These are phyloP conservation scores for Fringilla coelebs DNA, from an alignment of 2,797 vertebrate genomes.

Conservation along the genomic window DNA sequence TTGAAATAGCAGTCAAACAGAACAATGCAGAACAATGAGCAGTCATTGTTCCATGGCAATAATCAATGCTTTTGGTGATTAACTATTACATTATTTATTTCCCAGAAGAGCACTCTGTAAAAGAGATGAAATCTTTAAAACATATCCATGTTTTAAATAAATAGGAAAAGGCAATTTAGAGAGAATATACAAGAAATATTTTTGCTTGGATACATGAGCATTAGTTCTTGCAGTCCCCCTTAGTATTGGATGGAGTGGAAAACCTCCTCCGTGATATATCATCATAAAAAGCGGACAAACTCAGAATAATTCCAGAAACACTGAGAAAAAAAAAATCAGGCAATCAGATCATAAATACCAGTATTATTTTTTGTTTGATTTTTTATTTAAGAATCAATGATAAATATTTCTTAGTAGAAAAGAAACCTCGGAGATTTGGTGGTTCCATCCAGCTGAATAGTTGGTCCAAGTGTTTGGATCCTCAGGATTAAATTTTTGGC, in stretches of 20 bases:
- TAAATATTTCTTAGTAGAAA: background rate
- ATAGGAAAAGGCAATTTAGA: background rate
- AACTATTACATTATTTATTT: background rate
- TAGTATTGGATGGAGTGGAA: background rate
- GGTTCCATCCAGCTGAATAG: background rate
- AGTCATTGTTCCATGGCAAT: background rate
- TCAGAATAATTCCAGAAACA: background rate
- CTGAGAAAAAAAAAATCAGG: background rate
- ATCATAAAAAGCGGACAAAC: background rate
- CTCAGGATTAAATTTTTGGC: background rate
- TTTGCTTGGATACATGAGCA: background rate
- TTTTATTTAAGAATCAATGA: background rate
- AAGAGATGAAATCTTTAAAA: background rate
- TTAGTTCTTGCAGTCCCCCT: background rate
- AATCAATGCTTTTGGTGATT: background rate
- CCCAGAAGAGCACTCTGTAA: background rate
- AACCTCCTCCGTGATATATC: fast-evolving
- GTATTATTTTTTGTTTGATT: background rate
- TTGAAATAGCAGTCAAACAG: no score
- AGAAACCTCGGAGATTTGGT: background rate
- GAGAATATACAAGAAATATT: background rate
- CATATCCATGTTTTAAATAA: background rate
- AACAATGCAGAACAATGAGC: no score
- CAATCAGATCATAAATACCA: background rate
- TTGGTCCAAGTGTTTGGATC: background rate